Percentiles rank a stretch among this genome's conserved stretches.
Conservation (phyloP, 2,113 vertebrate species). For the Nematolebias whitei region DNA sequence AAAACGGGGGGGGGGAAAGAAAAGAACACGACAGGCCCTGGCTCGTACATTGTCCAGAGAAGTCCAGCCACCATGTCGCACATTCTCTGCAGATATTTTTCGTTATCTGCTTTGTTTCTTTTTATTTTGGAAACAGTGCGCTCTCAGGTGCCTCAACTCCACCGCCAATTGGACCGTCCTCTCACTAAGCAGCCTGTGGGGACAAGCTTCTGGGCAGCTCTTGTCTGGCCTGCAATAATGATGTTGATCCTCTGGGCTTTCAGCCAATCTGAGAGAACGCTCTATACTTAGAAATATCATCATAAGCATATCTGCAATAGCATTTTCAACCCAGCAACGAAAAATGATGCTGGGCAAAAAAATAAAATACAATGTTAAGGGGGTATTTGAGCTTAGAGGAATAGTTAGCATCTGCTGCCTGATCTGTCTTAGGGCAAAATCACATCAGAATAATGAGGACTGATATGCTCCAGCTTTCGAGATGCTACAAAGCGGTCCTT, state of each 20-base stretch:
- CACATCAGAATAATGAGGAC: constrained; percentile 71
- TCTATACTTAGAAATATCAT: constrained; percentile 65
- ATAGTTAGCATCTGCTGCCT: constrained; percentile 65
- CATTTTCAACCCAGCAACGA: constrained; percentile 41
- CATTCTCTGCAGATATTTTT: constrained; percentile 31
- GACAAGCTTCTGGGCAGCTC: constrained; percentile 58
- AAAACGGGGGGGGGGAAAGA: too few species aligned
- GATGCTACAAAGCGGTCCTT: constrained; percentile 43
- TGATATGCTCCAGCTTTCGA: constrained; percentile 63
- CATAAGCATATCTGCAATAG: constrained; percentile 63
- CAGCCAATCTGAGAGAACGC: constrained; percentile 48
- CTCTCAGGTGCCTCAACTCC: constrained; percentile 51
- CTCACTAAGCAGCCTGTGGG: constrained; percentile 60
- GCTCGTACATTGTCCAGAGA: constrained; percentile 58
- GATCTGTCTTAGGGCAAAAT: constrained; percentile 66
- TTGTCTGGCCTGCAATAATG: constrained; percentile 55
- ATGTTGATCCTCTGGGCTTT: constrained; percentile 68
- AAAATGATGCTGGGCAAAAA: constrained; percentile 54
- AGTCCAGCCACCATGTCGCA: constrained; percentile 49
- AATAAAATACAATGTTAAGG: constrained; percentile 33
- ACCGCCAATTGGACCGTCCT: constrained; percentile 38
- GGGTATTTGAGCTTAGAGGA: constrained; percentile 65
- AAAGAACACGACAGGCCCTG: constrained; percentile 30
- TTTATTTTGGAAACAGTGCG: constrained; percentile 23
- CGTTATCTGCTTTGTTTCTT: background rate